Evolutionary conservation across 2,888 invertebrate species (phyloP).

Genomic region (Acronicta alni): DNA sequence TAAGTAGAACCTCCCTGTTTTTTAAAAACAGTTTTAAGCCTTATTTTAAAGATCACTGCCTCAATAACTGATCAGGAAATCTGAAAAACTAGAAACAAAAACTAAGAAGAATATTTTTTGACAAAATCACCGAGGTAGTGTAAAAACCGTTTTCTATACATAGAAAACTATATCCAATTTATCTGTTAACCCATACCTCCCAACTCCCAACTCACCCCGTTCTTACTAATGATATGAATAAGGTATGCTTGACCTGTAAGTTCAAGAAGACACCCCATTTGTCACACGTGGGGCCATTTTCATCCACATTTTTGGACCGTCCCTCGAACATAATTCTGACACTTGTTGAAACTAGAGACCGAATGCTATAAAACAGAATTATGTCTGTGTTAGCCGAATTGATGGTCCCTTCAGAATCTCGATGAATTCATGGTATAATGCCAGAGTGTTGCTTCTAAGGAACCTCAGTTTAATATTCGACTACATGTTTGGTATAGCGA

Average conservation of each 20-base stretch:
- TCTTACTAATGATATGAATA: slow-evolving; percentile 6
- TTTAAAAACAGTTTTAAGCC: no score
- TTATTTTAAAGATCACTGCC: no score
- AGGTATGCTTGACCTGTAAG: slow-evolving; percentile 23
- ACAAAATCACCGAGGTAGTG: no score
- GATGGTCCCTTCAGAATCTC: slow-evolving; percentile 47
- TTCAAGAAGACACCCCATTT: slow-evolving; percentile 40
- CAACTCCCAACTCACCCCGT: no score
- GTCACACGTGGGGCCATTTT: slow-evolving; percentile 47
- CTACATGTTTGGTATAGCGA: not conserved
- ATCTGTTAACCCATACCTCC: no score
- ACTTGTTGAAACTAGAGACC: slow-evolving; percentile 67
- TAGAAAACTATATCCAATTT: no score
- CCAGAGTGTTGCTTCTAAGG: slow-evolving; percentile 42
- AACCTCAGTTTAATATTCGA: slow-evolving; percentile 32
- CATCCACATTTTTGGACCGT: slow-evolving; percentile 55
- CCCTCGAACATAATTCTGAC: slow-evolving; percentile 63
- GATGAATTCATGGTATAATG: slow-evolving; percentile 48
- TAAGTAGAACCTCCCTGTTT: no score
- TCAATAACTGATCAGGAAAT: no score
- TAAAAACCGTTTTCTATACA: no score
- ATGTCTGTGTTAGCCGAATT: slow-evolving; percentile 55
- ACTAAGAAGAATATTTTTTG: no score
- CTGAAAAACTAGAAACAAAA: no score
- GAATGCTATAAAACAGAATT: slow-evolving; percentile 61